A percentile compares a stretch with the other conserved stretches of the same genome.
phyloP scores from a whole-genome alignment of 2,797 vertebrate genomes.

The Euthynnus affinis region DNA sequence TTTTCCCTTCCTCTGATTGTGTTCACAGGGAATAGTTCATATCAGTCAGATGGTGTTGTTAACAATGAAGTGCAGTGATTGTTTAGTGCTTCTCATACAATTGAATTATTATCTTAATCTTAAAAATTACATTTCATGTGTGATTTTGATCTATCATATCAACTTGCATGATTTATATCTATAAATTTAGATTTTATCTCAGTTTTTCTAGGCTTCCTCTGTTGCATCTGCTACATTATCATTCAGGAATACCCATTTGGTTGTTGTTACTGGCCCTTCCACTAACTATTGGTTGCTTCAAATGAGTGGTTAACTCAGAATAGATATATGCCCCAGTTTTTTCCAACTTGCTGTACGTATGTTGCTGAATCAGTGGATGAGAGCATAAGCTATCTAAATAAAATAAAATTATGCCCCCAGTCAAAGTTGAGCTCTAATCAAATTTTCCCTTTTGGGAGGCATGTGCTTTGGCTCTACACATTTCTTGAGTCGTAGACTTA shows the following conservation, averaged over 20 bases:
- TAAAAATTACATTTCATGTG: background rate
- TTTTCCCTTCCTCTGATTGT: slow-evolving; percentile 57
- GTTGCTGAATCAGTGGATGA: background rate
- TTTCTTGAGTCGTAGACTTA: slow-evolving; percentile 46
- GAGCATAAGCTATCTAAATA: slow-evolving; percentile 5
- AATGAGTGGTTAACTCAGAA: background rate
- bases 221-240: background rate
- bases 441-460: slow-evolving; percentile 58
- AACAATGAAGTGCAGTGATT: slow-evolving; percentile 3
- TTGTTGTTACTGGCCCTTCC: background rate
- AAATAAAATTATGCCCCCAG: slow-evolving; percentile 52
- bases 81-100: slow-evolving; percentile 6
- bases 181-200: background rate
- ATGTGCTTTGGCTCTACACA: slow-evolving; percentile 46
- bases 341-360: background rate
- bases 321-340: background rate
- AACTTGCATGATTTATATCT: background rate
- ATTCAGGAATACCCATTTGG: background rate
- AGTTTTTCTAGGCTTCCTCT: background rate
- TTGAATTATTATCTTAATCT: background rate
- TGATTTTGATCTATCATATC: background rate
- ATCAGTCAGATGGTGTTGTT: slow-evolving; percentile 32
- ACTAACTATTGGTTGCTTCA: background rate
- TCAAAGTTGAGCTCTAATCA: slow-evolving; percentile 48
- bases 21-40: slow-evolving; percentile 39